Conservation (phyloP, 2,888 invertebrate species). For the Cheilosia grossa region DNA sequence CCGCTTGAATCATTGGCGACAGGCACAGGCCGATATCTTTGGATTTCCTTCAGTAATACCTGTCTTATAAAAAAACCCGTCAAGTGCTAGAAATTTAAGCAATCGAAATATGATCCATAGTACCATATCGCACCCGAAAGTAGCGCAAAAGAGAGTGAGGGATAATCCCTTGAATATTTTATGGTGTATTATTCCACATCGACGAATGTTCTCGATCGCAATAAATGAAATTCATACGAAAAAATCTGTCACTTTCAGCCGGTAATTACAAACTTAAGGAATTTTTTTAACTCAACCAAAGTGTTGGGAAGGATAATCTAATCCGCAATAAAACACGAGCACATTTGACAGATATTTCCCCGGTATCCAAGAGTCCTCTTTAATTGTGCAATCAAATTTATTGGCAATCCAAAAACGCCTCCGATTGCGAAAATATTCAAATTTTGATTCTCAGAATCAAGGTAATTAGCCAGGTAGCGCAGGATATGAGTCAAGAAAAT, state of each 20-base stretch:
- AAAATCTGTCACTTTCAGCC: neutral
- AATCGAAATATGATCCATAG: constrained; percentile 4
- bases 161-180: neutral
- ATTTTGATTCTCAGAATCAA: constrained; percentile 10
- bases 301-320: neutral
- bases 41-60: too few species aligned
- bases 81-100: too few species aligned
- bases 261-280: constrained; percentile 25
- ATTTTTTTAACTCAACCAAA: neutral
- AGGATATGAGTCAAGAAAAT: constrained; percentile 39
- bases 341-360: neutral
- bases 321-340: neutral
- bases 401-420: neutral
- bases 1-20: neutral
- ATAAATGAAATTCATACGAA: neutral
- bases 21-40: neutral
- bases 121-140: constrained; percentile 1
- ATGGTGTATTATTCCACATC: neutral
- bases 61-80: too few species aligned
- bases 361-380: constrained; percentile 9
- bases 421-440: too few species aligned
- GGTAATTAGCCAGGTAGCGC: constrained; percentile 52
- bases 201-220: neutral
- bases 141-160: neutral
- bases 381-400: constrained; percentile 51